phyloP scores from a whole-genome alignment of 2,113 vertebrate species.

The Rutilus rutilus region DNA sequence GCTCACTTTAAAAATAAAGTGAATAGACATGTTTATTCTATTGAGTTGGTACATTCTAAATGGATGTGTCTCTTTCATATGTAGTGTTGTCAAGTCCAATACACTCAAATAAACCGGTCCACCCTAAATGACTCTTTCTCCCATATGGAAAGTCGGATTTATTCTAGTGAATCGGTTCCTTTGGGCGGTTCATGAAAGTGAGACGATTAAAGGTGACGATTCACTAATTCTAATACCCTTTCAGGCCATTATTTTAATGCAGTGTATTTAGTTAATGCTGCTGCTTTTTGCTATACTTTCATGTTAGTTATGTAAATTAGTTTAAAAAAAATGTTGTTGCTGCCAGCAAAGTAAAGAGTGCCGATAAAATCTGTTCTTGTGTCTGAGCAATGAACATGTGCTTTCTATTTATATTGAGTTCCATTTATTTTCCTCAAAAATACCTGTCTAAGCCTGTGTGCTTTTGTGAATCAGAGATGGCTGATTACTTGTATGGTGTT shows the following conservation, averaged over 20 bases:
- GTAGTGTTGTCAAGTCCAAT: background rate
- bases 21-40: too few species aligned
- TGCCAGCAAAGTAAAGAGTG: background rate
- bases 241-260: background rate
- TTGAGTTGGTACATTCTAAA: background rate
- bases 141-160: background rate
- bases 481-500: background rate
- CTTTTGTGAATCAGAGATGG: background rate
- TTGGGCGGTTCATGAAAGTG: background rate
- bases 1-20: too few species aligned
- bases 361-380: background rate
- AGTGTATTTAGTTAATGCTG: background rate
- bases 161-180: background rate
- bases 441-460: background rate
- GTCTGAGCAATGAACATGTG: too few species aligned
- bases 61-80: background rate
- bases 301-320: background rate
- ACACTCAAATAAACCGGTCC: too few species aligned
- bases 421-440: background rate
- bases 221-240: background rate
- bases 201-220: background rate
- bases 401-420: constrained; percentile 5
- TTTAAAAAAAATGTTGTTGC: background rate
- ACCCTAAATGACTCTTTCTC: background rate
- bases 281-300: background rate